These are phyloP conservation scores for Pristionchus mayeri DNA, from an alignment of 2,888 invertebrate species.

Conservation along the genomic window DNA sequence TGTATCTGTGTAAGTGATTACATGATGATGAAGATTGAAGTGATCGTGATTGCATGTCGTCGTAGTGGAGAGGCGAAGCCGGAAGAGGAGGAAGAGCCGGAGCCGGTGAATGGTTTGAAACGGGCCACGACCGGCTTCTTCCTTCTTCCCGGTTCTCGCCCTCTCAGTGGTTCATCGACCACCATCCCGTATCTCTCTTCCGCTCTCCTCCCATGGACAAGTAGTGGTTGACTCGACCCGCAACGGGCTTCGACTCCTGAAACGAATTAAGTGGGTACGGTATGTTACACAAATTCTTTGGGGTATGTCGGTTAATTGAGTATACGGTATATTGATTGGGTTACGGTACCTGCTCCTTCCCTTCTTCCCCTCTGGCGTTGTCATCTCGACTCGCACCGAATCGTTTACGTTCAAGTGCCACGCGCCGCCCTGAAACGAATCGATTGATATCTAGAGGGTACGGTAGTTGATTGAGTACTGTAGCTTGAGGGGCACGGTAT, in stretches of 20 bases:
- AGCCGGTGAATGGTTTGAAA: constrained; percentile 18
- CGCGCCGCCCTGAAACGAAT: background rate
- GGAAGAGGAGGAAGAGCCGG: background rate
- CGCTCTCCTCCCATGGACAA: constrained; percentile 28
- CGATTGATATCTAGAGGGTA: background rate
- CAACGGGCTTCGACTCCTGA: constrained; percentile 26
- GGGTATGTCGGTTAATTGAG: background rate
- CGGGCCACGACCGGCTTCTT: background rate
- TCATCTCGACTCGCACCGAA: constrained; percentile 24
- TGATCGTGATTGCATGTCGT: constrained; percentile 19
- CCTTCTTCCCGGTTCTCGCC: constrained; percentile 16
- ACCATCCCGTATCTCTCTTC: constrained; percentile 34
- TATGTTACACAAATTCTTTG: background rate
- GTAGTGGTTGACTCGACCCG: constrained; percentile 30
- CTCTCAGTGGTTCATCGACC: constrained; percentile 21
- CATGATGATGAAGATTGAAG: constrained; percentile 44
- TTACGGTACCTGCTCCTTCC: constrained; percentile 7
- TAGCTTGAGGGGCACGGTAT: no score
- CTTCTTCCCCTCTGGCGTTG: background rate
- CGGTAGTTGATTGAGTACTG: background rate
- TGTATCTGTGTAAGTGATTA: constrained; percentile 42
- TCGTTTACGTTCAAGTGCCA: constrained; percentile 1
- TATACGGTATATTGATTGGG: background rate
- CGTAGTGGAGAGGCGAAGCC: background rate
- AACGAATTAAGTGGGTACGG: background rate